Evolutionary conservation across 1,140 invertebrate species (phyloP).

Genomic region (Cherax destructor): DNA sequence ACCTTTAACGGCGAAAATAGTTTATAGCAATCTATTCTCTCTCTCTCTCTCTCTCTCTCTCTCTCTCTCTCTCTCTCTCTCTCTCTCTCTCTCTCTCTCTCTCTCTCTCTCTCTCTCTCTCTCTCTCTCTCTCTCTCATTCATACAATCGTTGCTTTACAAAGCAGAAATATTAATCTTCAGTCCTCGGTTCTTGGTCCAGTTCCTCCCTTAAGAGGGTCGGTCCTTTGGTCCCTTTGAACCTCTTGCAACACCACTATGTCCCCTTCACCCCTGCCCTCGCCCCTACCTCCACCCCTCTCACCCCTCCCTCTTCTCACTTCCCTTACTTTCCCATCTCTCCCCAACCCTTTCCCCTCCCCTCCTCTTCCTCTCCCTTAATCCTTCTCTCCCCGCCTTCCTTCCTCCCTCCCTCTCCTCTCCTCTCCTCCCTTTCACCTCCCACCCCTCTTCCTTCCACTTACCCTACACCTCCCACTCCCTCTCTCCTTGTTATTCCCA

Average conservation of each 20-base stretch:
- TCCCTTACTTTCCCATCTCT: no score
- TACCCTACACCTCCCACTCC: background rate
- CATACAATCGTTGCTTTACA: no score
- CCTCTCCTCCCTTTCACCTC: background rate
- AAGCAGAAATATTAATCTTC: no score
- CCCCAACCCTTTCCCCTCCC: background rate
- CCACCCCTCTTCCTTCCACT: background rate
- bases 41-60: background rate
- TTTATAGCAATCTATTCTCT: no score
- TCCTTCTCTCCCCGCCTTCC: background rate
- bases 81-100: background rate
- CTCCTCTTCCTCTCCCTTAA: conserved; percentile 1
- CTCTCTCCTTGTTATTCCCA: background rate
- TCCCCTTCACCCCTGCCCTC: background rate
- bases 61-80: conserved; percentile 6
- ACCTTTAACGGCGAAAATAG: no score
- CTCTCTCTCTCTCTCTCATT: background rate
- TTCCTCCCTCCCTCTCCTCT: background rate
- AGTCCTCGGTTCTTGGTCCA: no score
- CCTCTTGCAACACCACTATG: no score
- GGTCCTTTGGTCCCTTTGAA: no score
- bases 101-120: background rate
- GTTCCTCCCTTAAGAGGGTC: no score
- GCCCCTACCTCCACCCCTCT: no score
- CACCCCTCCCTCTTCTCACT: no score